A percentile compares a stretch with the other conserved stretches of the same genome.
Evolutionary conservation across 1,140 invertebrate species (phyloP).

Genomic region (Eubasilissa regina): DNA sequence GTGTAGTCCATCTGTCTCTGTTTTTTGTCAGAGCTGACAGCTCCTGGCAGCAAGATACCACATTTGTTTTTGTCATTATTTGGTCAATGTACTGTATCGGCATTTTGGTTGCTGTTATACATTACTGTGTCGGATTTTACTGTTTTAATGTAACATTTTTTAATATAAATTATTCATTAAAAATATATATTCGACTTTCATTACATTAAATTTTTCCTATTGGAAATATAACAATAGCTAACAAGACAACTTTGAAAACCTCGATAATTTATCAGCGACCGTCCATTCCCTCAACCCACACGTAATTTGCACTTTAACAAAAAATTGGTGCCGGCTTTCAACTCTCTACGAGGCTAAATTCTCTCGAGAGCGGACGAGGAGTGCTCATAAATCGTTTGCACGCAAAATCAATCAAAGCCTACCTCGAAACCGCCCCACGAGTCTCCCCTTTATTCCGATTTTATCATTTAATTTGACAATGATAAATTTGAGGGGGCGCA

Average conservation of each 20-base stretch:
- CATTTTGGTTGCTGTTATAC: no score
- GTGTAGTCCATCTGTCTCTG: no score
- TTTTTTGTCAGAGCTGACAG: no score
- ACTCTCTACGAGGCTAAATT: background rate
- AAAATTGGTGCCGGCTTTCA: background rate
- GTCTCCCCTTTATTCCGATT: conserved; percentile 40
- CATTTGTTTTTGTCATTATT: no score
- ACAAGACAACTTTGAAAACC: background rate
- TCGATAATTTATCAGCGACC: background rate
- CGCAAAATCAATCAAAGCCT: conserved; percentile 46
- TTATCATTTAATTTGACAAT: conserved; percentile 51
- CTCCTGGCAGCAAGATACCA: no score
- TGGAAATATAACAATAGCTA: no score
- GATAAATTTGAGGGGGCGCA: conserved; percentile 33
- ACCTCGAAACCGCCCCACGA: conserved; percentile 11
- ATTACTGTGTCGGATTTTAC: background rate
- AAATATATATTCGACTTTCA: no score
- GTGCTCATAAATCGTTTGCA: conserved; percentile 40
- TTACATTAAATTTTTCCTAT: no score
- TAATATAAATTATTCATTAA: background rate
- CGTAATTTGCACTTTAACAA: conserved; percentile 15
- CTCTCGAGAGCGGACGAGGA: conserved; percentile 21
- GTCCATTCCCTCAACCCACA: background rate
- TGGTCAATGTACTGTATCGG: no score
- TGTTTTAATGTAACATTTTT: background rate